Conservation (phyloP, 30 jellyfish, hydroid and myxozoan genomes). For the Morbakka virulenta region DNA sequence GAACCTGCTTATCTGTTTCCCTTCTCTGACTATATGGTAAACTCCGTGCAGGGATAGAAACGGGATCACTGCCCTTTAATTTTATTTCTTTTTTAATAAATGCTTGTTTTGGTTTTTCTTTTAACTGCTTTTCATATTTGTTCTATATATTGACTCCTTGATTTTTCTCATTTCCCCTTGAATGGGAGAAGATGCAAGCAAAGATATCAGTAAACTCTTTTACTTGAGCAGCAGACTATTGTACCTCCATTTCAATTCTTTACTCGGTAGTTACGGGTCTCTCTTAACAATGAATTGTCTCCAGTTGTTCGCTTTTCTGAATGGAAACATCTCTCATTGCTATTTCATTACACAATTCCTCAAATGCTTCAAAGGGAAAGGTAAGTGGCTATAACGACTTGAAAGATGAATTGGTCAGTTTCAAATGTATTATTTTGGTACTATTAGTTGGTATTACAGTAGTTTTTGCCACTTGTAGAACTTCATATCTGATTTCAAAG, state of each 20-base stretch:
- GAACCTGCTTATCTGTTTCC: not conserved
- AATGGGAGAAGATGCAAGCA: not conserved
- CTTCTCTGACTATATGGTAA: not conserved
- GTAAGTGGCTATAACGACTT: not conserved
- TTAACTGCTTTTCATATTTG: not conserved
- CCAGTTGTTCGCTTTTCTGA: not conserved
- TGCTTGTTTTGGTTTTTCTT: not conserved
- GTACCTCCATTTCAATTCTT: not conserved
- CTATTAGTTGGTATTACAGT: slow-evolving; percentile 3
- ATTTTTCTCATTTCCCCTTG: not conserved
- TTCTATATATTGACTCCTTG: not conserved
- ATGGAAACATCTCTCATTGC: not conserved
- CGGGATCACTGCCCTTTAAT: not conserved
- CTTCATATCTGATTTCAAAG: no score
- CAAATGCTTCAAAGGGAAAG: not conserved
- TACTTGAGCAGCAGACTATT: not conserved
- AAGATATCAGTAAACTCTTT: not conserved
- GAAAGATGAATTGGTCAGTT: not conserved
- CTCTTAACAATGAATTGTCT: not conserved
- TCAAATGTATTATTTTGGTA: not conserved
- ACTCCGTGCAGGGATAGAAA: not conserved
- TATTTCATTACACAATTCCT: not conserved
- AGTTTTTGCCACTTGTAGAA: not conserved
- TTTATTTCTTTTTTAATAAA: not conserved
- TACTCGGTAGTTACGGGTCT: no score